Base-by-base conservation (phyloP, 30 jellyfish, hydroid and myxozoan species). In the Hydra vulgaris region DNA sequence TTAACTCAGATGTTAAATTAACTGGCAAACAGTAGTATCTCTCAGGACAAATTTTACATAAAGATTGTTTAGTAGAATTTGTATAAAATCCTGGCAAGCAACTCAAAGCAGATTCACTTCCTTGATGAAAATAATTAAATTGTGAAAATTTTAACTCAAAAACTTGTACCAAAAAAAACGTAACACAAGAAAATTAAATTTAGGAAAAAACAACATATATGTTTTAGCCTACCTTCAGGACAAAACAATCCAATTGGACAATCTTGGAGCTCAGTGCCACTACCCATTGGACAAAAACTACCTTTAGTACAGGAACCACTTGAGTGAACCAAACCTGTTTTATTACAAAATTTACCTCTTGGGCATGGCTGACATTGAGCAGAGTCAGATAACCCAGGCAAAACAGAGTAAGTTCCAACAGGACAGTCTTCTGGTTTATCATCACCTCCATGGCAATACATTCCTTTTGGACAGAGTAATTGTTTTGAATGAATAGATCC, bases 191-290 rank as follows among this genome's bases (percentile, higher is more conserved):
- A n/a, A n/a, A n/a, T n/a, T n/a, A n/a, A n/a, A n/a, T n/a, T n/a
- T n/a, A n/a, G n/a, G n/a, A n/a, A n/a, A n/a, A n/a, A n/a, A n/a
- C 61, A 40, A 40, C 61, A 40, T 40, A 40, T 12, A n/a, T n/a
- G n/a, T 3, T 20, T 68, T 20, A n/a, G 16, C 81, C 25, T 24
- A 94, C 99, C 99, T 56, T 88, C 84, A 16, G 99, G 99, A 66
- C 99, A 94, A 54, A 87, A 96, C 52, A 87, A 75, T 0, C 99
- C 99, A 81, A 94, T 73, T 0, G 95, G 95, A 56, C 99, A 94
- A 25, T 87, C 95, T 24, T 89, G 87, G 71, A 79, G 85, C 55
- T 85, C 94, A 53, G 76, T 88, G 61, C 75, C 81, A 0, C 96
- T 79, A 8, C 95, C 95, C 24, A 71, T 70, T n/a, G 99, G 99